These are phyloP conservation scores for Ganaspis sp. DNA, from an alignment of 1,140 invertebrate species.

Conservation along the genomic window DNA sequence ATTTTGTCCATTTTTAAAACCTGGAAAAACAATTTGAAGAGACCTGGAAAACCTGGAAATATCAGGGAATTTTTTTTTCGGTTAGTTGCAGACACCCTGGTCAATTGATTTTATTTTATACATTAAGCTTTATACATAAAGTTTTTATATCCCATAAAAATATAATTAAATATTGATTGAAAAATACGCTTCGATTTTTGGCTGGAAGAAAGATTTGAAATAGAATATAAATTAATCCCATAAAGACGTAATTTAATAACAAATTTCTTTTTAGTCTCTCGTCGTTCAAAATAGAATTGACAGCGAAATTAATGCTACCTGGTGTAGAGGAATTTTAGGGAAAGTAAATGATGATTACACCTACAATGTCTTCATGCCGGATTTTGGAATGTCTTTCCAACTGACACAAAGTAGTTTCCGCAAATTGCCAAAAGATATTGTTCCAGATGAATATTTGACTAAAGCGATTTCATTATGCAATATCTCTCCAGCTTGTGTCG, in stretches of 20 bases:
- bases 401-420: conserved; percentile 53
- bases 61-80: no score
- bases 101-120: no score
- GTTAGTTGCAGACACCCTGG: no score
- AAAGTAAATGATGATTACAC: conserved; percentile 20
- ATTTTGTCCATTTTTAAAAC: no score
- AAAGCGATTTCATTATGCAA: conserved; percentile 57
- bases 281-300: conserved; percentile 45
- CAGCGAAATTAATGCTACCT: conserved; percentile 56
- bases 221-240: not conserved
- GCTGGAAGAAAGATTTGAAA: no score
- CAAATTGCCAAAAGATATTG: conserved; percentile 35
- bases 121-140: no score
- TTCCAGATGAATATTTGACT: conserved; percentile 57
- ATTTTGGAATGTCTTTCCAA: conserved; percentile 60
- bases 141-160: no score
- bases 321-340: conserved; percentile 57
- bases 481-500: conserved; percentile 55
- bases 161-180: no score
- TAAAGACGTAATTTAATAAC: not conserved
- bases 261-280: conserved; percentile 43
- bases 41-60: no score
- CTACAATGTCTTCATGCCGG: conserved; percentile 61
- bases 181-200: no score
- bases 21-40: no score